Conservation (phyloP, 2,888 invertebrate species). For the Tupiocoris notatus region DNA sequence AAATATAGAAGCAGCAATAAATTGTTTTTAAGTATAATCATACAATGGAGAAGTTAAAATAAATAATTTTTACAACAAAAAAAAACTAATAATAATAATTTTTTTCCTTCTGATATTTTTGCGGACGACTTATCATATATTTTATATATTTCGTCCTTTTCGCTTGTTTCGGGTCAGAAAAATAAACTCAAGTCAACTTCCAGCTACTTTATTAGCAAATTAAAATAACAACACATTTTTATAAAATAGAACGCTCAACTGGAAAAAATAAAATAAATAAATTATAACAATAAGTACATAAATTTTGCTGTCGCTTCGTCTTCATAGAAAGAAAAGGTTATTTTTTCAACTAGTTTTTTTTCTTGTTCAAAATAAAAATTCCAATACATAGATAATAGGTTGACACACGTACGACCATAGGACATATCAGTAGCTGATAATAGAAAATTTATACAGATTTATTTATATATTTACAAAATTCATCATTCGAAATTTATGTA, state of each 20-base stretch:
- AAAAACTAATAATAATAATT: background rate
- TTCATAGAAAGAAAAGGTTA: too few species aligned
- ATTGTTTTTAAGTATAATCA: constrained; percentile 31
- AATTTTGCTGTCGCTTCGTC: background rate
- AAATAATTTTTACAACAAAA: constrained; percentile 32
- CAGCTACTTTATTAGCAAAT: constrained; percentile 45
- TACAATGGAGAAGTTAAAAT: constrained; percentile 33
- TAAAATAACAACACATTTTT: constrained; percentile 46
- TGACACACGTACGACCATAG: background rate
- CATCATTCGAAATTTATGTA: constrained; percentile 9
- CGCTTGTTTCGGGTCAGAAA: too few species aligned
- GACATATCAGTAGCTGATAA: too few species aligned
- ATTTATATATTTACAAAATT: constrained; percentile 44
- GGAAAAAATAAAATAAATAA: constrained; percentile 34
- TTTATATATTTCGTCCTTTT: too few species aligned
- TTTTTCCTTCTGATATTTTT: too few species aligned
- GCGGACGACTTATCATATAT: too few species aligned
- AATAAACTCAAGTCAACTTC: constrained; percentile 12
- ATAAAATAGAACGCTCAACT: constrained; percentile 42
- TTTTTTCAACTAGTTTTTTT: too few species aligned
- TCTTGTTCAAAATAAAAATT: too few species aligned
- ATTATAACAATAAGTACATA: constrained; percentile 46
- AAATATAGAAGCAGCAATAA: constrained; percentile 33
- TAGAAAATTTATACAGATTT: constrained; percentile 40
- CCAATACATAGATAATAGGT: background rate